Conservation (phyloP, 2,888 invertebrate genomes). For the Operophtera brumata region DNA sequence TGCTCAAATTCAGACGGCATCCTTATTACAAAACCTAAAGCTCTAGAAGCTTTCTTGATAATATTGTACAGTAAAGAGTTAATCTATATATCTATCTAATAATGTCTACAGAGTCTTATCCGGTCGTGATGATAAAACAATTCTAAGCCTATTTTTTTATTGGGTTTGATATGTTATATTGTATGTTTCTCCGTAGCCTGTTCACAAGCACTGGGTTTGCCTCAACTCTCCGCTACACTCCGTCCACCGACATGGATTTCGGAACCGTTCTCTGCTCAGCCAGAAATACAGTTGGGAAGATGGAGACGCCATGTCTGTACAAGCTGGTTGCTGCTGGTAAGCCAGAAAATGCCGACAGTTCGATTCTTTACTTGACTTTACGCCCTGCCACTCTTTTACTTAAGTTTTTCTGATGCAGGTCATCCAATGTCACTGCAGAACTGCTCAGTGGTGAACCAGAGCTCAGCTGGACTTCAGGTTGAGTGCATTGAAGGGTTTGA, state of each 20-base stretch:
- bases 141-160: no score
- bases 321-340: constrained; percentile 91
- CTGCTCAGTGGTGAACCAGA: constrained; percentile 92
- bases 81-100: no score
- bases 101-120: no score
- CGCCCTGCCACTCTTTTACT: no score
- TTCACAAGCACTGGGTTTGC: constrained; percentile 82
- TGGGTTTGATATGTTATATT: no score
- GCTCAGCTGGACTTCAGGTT: constrained; percentile 81
- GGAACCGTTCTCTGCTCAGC: constrained; percentile 92
- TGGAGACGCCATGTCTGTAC: constrained; percentile 90
- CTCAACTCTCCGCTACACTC: constrained; percentile 90
- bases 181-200: constrained; percentile 18
- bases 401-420: constrained; percentile 74
- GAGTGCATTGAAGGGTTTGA: constrained; percentile 92
- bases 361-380: no score
- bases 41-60: no score
- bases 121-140: no score
- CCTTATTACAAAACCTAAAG: no score
- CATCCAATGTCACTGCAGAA: constrained; percentile 91
- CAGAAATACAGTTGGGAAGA: constrained; percentile 89
- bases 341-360: constrained; percentile 17
- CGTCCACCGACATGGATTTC: constrained; percentile 90
- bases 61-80: no score
- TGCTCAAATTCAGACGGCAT: no score